These are phyloP conservation scores for Myodes glareolus DNA, from an alignment of 2,113 vertebrate genomes.

Conservation along the genomic window DNA sequence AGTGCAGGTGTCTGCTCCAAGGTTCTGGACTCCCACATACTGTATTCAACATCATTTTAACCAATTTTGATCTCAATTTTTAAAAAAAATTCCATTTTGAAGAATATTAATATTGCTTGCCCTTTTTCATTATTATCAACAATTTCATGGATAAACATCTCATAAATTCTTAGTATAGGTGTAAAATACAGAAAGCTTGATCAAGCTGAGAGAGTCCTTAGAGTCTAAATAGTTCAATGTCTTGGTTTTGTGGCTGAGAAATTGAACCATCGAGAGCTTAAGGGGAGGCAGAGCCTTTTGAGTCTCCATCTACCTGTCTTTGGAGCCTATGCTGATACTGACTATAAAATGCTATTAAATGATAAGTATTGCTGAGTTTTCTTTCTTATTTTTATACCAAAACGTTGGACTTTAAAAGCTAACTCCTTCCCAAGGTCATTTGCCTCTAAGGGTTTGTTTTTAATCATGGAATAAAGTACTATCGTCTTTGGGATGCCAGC, in stretches of 20 bases:
- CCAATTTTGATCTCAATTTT: background rate
- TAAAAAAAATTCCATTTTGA: background rate
- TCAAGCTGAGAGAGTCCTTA: background rate
- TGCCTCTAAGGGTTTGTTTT: conserved; percentile 48
- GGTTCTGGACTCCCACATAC: background rate
- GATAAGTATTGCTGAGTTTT: background rate
- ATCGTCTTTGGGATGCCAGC: conserved; percentile 14
- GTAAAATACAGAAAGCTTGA: background rate
- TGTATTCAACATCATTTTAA: conserved; percentile 10
- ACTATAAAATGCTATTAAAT: conserved; percentile 1
- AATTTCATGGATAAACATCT: conserved; percentile 9
- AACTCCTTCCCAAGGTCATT: conserved; percentile 1
- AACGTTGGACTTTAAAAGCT: background rate
- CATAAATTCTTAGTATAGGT: background rate
- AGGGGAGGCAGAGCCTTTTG: background rate
- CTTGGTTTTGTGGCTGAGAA: conserved; percentile 35
- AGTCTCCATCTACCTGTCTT: background rate
- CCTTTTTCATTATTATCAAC: conserved; percentile 45
- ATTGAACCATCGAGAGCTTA: background rate
- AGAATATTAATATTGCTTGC: background rate
- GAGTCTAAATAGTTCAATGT: background rate
- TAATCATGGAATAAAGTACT: conserved; percentile 42
- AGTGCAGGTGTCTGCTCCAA: background rate
- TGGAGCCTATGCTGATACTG: background rate
- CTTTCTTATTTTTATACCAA: conserved; percentile 33